These are phyloP conservation scores for Stenodema calcarata DNA, from an alignment of 2,888 invertebrate genomes.

Conservation along the genomic window DNA sequence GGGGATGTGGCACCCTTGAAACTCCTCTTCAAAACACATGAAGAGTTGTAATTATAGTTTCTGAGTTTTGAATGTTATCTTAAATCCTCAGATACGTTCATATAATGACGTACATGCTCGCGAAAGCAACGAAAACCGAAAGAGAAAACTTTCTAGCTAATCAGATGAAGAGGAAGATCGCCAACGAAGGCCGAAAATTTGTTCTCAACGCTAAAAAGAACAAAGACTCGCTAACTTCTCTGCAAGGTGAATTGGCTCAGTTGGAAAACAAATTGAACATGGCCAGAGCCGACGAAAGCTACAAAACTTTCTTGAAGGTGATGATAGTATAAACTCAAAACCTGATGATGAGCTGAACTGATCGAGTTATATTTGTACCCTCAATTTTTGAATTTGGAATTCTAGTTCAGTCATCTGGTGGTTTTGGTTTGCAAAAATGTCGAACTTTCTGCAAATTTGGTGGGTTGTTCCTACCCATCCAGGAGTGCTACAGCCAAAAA, in stretches of 20 bases:
- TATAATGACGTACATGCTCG: slow-evolving; percentile 38
- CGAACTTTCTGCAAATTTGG: too few species aligned
- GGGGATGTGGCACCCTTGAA: too few species aligned
- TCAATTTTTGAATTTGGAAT: too few species aligned
- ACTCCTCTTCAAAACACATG: too few species aligned
- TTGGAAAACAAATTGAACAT: slow-evolving; percentile 36
- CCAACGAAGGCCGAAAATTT: slow-evolving; percentile 13
- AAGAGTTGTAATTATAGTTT: too few species aligned
- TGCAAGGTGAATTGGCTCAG: slow-evolving; percentile 25
- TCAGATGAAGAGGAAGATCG: neutral
- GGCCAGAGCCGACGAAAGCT: slow-evolving; percentile 31
- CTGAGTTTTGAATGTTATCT: too few species aligned
- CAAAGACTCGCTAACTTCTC: slow-evolving; percentile 23
- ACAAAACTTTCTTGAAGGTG: slow-evolving; percentile 22
- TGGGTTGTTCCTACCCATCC: too few species aligned
- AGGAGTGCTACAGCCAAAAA: too few species aligned
- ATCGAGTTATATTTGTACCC: too few species aligned
- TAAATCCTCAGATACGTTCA: slow-evolving; percentile 14
- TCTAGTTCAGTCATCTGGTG: too few species aligned
- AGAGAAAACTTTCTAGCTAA: slow-evolving; percentile 26
- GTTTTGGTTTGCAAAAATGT: too few species aligned
- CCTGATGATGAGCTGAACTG: too few species aligned
- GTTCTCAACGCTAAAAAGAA: neutral
- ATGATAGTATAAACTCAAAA: neutral
- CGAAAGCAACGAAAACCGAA: slow-evolving; percentile 34